Evolutionary conservation across 2,888 invertebrate genomes (phyloP), one percentile per base, ranked within the genome.

Genomic region (Pandemis heparana): DNA sequence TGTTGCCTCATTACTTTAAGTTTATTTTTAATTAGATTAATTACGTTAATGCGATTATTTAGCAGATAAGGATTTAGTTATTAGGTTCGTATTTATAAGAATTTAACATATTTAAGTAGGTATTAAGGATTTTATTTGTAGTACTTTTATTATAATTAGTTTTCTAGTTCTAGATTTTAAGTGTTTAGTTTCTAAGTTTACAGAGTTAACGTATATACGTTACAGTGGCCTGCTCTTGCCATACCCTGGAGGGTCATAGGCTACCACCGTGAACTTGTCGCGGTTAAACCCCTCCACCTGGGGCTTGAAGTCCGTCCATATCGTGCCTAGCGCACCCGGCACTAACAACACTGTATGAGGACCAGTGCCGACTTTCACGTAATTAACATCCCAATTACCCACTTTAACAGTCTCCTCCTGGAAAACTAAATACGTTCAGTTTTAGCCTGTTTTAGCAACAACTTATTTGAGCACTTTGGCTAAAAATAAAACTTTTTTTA

Each of bases 191-290:
- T n/a, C n/a, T n/a, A n/a, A n/a, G n/a, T n/a, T n/a, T n/a, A n/a
- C n/a, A n/a, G n/a, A n/a, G n/a, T n/a, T n/a, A n/a, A n/a, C n/a
- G n/a, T n/a, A n/a, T n/a, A n/a, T n/a, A n/a, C n/a, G n/a, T n/a
- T n/a, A n/a, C n/a, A n/a, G n/a, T n/a, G 98, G 98, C 76, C 96
- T 95, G 75, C 98, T 98, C 75, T 96, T 96, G 0, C 98, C 98
- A 91, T 97, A 98, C 0, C 98, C 98, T 0, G 97, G 97, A 0
- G 98, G 98, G 89, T 98, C 98, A 97, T 97, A 97, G 0, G 95
- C 97, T 9, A 97, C 87, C 39, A 97, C 78, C 0, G 96, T 96
- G 78, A 96, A 96, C 82, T 96, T 95, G 2, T 95, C 89, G 76
- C 87, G 89, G 83, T 96, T 92, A 46, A 97, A 89, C 72, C 96